Evolutionary conservation across 2,113 vertebrate species (phyloP).

Genomic region (Kobus ellipsiprymnus): DNA sequence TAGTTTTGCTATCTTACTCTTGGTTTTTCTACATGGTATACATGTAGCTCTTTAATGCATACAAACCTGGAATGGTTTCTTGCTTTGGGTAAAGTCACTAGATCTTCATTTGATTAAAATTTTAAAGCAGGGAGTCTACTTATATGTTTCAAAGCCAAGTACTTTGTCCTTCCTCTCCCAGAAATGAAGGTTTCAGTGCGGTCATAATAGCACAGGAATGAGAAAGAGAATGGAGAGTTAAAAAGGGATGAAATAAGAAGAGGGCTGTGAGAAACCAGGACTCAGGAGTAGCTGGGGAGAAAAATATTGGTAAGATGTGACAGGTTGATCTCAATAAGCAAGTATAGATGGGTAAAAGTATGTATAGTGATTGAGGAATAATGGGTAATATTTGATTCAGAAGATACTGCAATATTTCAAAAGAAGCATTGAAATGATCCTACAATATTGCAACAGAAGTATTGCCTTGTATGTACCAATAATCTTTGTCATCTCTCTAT

Average conservation of each 20-base stretch:
- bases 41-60: background rate
- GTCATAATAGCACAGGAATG: background rate
- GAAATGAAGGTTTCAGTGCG: background rate
- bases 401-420: conserved; percentile 68
- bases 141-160: background rate
- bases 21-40: background rate
- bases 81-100: background rate
- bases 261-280: background rate
- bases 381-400: background rate
- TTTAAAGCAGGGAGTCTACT: background rate
- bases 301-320: background rate
- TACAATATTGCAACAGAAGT: conserved; percentile 72
- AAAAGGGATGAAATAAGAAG: background rate
- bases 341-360: background rate
- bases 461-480: conserved; percentile 68
- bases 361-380: background rate
- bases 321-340: background rate
- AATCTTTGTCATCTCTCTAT: conserved; percentile 62
- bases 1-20: background rate
- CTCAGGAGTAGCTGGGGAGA: background rate
- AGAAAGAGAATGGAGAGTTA: background rate
- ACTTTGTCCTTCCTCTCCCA: background rate
- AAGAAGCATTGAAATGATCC: conserved; percentile 72
- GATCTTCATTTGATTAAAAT: background rate
- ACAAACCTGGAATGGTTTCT: background rate